Conservation (phyloP, 2,888 invertebrate species). For the Drosophila rubida region DNA sequence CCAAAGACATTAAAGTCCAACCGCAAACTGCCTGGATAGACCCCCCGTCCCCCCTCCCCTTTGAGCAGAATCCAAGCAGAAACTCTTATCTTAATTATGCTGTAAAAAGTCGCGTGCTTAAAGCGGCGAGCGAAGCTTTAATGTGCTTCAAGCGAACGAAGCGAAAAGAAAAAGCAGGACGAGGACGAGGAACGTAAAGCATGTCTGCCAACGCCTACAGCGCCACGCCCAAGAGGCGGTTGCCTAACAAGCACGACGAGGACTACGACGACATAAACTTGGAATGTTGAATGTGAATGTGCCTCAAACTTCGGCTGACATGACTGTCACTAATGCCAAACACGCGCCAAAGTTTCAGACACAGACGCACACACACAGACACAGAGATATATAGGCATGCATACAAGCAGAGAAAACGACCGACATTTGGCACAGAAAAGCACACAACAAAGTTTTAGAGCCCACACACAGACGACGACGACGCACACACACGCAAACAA, state of each 20-base stretch:
- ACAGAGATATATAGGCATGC: slow-evolving; percentile 14
- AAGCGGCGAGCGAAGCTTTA: slow-evolving; percentile 53
- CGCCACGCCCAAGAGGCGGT: slow-evolving; percentile 46
- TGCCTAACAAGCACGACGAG: slow-evolving; percentile 12
- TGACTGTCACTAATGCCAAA: slow-evolving; percentile 81
- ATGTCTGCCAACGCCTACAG: slow-evolving; percentile 64
- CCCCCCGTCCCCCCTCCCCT: no score
- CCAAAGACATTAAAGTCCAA: slow-evolving; percentile 31
- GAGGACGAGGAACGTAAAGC: slow-evolving; percentile 43
- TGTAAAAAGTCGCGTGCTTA: slow-evolving; percentile 50
- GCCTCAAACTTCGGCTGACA: slow-evolving; percentile 81
- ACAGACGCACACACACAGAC: slow-evolving; percentile 56
- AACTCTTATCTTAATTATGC: slow-evolving; percentile 58
- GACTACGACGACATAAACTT: slow-evolving; percentile 71
- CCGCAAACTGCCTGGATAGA: slow-evolving; percentile 18
- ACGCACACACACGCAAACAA: slow-evolving; percentile 29
- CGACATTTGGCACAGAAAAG: slow-evolving; percentile 68
- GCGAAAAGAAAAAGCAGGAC: slow-evolving; percentile 4
- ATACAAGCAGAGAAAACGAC: slow-evolving; percentile 44
- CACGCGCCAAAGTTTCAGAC: slow-evolving; percentile 80
- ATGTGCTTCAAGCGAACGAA: slow-evolving; percentile 28
- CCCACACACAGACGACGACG: no score
- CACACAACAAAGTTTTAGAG: slow-evolving; percentile 65
- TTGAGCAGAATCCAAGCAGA: not conserved
- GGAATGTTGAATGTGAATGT: slow-evolving; percentile 79